Percentiles rank a stretch among this genome's conserved stretches.
phyloP scores from a whole-genome alignment of 1,140 invertebrate genomes.

The Pachyrhynchus sulphureomaculatus region DNA sequence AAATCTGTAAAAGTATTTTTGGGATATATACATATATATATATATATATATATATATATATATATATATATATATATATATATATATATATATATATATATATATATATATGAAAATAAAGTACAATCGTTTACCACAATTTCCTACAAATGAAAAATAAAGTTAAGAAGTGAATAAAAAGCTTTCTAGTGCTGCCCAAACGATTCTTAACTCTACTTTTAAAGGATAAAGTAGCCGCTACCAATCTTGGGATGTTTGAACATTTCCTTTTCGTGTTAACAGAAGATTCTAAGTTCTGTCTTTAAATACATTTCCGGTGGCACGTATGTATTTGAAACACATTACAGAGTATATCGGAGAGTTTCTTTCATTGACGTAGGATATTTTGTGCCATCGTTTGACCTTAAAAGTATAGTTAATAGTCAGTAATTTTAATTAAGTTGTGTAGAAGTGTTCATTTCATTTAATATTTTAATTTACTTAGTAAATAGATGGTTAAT shows the following conservation, averaged over 20 bases:
- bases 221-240: constrained; percentile 5
- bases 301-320: constrained; percentile 34
- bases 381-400: no score
- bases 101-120: background rate
- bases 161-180: no score
- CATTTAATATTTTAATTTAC: no score
- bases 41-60: constrained; percentile 4
- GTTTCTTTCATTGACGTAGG: constrained; percentile 19
- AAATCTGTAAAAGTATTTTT: no score
- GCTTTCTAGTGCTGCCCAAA: constrained; percentile 1
- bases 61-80: constrained; percentile 4
- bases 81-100: constrained; percentile 4
- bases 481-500: no score
- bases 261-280: constrained; percentile 37
- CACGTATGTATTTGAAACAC: constrained; percentile 38
- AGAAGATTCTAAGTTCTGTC: constrained; percentile 34
- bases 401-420: no score
- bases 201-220: constrained; percentile 5
- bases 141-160: no score
- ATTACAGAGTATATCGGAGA: constrained; percentile 25
- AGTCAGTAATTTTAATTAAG: no score
- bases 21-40: background rate
- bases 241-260: constrained; percentile 34
- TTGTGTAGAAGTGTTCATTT: no score
- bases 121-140: background rate